Evolutionary conservation across 2,113 vertebrate genomes (phyloP).

Genomic region (Caranx ignobilis): DNA sequence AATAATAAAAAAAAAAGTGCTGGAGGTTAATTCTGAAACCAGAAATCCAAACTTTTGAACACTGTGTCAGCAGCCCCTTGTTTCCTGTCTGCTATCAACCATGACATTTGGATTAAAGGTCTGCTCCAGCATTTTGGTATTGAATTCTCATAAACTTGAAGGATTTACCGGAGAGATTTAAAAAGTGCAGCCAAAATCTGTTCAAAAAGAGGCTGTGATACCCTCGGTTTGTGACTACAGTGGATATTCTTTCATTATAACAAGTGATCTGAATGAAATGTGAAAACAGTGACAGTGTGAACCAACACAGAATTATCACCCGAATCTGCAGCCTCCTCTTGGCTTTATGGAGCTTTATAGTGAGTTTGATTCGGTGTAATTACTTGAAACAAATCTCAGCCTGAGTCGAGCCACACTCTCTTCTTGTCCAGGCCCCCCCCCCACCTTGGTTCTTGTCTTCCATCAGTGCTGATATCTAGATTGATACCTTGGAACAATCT

Average conservation of each 20-base stretch:
- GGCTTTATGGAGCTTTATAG: neutral
- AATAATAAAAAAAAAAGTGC: neutral
- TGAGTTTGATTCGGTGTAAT: neutral
- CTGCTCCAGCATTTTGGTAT: neutral
- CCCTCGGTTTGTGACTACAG: neutral
- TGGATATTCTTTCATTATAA: neutral
- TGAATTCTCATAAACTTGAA: neutral
- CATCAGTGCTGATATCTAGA: constrained; percentile 60
- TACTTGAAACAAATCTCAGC: constrained; percentile 1
- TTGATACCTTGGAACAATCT: constrained; percentile 59
- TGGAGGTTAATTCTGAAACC: neutral
- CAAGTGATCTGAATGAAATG: neutral
- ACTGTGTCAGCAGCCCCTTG: neutral
- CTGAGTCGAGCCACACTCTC: constrained; percentile 7
- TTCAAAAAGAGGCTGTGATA: neutral
- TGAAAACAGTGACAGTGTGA: neutral
- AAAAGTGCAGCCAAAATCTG: neutral
- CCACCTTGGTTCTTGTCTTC: constrained; percentile 1
- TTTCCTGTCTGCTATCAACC: neutral
- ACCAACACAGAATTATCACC: neutral
- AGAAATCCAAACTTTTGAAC: neutral
- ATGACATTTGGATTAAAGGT: constrained; percentile 6
- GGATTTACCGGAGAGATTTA: neutral
- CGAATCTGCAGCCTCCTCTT: neutral
- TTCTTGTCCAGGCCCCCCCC: neutral